Percentiles rank a stretch among this genome's conserved stretches.
Conservation (phyloP, 2,797 vertebrate species). For the Rhodeus uyekii region DNA sequence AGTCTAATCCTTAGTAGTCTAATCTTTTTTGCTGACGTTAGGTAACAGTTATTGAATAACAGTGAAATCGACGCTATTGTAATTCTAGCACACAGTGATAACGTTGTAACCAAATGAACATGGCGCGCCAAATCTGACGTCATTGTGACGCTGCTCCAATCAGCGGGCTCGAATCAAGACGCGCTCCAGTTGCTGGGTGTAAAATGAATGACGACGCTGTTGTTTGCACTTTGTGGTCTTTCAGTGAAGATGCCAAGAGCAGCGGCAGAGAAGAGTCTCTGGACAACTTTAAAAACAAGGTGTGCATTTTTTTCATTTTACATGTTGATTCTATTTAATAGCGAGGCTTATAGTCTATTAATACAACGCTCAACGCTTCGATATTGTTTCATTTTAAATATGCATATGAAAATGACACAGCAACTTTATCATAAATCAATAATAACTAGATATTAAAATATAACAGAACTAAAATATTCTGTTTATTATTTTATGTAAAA, state of each 20-base stretch:
- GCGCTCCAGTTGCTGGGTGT: constrained; percentile 36
- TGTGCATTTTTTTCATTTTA: constrained; percentile 40
- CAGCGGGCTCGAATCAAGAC: neutral
- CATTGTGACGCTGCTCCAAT: constrained; percentile 18
- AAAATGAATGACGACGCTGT: neutral
- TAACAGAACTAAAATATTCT: neutral
- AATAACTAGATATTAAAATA: fast-evolving
- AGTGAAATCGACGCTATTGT: neutral
- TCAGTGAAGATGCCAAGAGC: neutral
- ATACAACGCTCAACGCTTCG: neutral
- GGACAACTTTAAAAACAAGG: constrained; percentile 30
- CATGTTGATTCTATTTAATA: neutral
- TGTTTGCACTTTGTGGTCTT: neutral
- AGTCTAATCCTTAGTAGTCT: too few species aligned
- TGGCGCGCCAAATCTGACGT: neutral
- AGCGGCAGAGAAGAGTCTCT: neutral
- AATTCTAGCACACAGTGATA: neutral
- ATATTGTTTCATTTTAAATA: neutral
- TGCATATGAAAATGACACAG: neutral
- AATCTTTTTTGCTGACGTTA: too few species aligned
- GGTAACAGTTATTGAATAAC: neutral
- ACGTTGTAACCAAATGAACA: neutral
- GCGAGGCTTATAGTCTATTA: neutral
- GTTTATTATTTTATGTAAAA: neutral
- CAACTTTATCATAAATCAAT: neutral